Base-by-base conservation (phyloP, 2,113 vertebrate species). In the Athene cunicularia region DNA sequence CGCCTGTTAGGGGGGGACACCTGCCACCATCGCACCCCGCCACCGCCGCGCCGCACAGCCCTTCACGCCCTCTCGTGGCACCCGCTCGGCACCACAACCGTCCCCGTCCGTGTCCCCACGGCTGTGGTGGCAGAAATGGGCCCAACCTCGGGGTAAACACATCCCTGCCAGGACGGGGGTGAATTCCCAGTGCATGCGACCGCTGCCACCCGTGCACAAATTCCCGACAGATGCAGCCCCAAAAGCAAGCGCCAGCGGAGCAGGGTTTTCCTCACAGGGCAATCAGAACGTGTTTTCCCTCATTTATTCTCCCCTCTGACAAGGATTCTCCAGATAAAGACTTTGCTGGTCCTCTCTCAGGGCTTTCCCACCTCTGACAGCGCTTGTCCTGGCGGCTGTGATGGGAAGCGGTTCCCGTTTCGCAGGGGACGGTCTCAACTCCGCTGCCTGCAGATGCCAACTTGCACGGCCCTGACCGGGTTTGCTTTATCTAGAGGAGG, bases 101-200 rank as follows among this genome's bases (percentile, higher is more conserved):
- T 32, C 37, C 19, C 58, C 8, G 4, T 32, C 37, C 19, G 53
- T 8, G 5, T 43, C 58, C 27, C 43, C 75, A 2, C 6, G 1
- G 39, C 41, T 5, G 11, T 22, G 27, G 27, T 4, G 4, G 39
- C 72, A 71, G 64, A 26, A 30, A 16, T 3, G 1, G 14, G 9
- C 47, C 37, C 4, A 1, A 37, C 30, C 62, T 37, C 0, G 3
- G 5, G 20, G 16, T 12, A 6, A 26, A 5, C 1, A 0, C 56
- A 9, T 37, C 7, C 47, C 58, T 2, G 0, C 2, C 27, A 8
- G 59, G 43, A 50, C 0, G 5, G n/a, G 1, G 0, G 5, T 6
- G 28, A 75, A 37, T 52, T 66, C 17, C 84, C 91, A 56, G 18
- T 56, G 3, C 4, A 2, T 2, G 1, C 7, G 1, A 0, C 64